Evolutionary conservation across 2,888 invertebrate species (phyloP).

Genomic region (Papilio demoleus): DNA sequence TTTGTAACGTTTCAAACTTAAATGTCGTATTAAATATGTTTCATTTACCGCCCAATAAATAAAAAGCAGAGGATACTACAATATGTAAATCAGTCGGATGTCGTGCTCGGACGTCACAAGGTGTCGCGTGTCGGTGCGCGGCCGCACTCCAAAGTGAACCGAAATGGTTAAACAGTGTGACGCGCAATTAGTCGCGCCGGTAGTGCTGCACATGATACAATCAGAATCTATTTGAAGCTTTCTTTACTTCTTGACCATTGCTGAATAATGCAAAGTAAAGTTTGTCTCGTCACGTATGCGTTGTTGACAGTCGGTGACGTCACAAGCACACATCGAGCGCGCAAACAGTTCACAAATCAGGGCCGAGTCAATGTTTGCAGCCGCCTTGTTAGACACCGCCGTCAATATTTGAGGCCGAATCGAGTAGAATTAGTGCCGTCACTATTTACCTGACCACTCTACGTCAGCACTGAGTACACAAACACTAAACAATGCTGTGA

Average conservation of each 20-base stretch:
- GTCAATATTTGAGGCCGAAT: constrained; percentile 39
- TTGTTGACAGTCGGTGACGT: constrained; percentile 22
- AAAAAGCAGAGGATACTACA: too few relatives aligned
- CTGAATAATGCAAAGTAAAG: neutral
- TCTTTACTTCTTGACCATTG: neutral
- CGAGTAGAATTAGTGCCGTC: constrained; percentile 10
- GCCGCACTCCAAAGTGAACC: neutral
- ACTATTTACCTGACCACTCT: constrained; percentile 11
- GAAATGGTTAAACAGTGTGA: neutral
- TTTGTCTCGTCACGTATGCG: neutral
- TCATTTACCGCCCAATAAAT: too few relatives aligned
- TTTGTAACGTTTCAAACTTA: too few relatives aligned
- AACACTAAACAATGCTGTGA: neutral
- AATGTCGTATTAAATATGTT: too few relatives aligned
- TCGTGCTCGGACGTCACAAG: neutral
- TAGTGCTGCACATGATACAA: neutral
- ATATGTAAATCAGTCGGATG: neutral
- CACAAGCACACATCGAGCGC: neutral
- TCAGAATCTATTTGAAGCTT: neutral
- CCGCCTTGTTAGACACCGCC: constrained; percentile 13
- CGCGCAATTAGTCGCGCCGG: neutral
- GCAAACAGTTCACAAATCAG: constrained; percentile 22
- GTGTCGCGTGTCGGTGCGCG: neutral
- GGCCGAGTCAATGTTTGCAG: constrained; percentile 25
- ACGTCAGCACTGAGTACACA: constrained; percentile 4